These are phyloP conservation scores for Misgurnus anguillicaudatus DNA, from an alignment of 2,113 vertebrate species.

Conservation along the genomic window DNA sequence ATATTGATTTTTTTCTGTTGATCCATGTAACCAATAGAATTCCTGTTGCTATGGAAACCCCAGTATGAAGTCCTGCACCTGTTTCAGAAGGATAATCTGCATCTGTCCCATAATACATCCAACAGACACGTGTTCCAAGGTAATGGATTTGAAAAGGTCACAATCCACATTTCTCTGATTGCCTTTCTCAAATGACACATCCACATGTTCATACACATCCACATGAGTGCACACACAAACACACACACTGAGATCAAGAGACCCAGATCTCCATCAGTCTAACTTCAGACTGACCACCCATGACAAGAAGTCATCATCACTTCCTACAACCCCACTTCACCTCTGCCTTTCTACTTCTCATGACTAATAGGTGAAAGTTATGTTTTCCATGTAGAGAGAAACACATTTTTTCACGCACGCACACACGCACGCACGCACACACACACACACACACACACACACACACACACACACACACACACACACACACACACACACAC, in stretches of 20 bases:
- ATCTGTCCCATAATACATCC: conserved; percentile 16
- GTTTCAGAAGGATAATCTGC: not conserved
- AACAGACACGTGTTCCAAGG: not conserved
- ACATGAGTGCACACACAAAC: not conserved
- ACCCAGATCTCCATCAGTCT: not conserved
- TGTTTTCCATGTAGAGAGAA: no score
- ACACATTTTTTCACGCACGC: no score
- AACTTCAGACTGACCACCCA: not conserved
- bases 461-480: no score
- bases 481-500: no score
- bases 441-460: no score
- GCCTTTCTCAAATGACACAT: not conserved
- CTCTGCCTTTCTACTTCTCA: no score
- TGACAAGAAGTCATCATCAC: no score
- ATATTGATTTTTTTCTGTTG: not conserved
- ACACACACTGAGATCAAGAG: not conserved
- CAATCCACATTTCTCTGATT: conserved; percentile 4
- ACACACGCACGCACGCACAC: no score
- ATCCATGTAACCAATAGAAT: not conserved
- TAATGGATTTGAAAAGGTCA: not conserved
- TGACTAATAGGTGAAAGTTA: no score
- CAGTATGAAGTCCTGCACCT: not conserved
- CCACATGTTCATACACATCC: not conserved
- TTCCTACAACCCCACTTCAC: no score
- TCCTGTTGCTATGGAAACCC: not conserved